Conservation (phyloP, 2,797 vertebrate genomes). For the Microctenopoma lineatum region DNA sequence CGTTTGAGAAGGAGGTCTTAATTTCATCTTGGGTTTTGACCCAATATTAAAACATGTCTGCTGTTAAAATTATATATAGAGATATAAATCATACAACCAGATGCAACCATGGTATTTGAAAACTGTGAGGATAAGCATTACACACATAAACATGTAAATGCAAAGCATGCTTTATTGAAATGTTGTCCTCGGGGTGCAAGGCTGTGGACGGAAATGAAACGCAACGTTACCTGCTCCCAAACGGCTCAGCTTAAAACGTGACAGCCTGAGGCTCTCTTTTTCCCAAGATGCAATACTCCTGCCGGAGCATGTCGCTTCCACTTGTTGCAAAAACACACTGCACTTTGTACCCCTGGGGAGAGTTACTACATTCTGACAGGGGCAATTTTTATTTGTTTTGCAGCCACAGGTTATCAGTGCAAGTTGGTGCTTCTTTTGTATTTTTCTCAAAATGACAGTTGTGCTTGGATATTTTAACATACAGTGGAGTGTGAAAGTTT, state of each 20-base stretch:
- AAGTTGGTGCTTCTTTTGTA: not conserved
- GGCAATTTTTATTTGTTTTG: conserved; percentile 31
- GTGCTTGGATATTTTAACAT: too few relatives aligned
- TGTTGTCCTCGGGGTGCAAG: conserved; percentile 30
- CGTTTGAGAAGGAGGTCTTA: too few relatives aligned
- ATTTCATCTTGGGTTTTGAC: too few relatives aligned
- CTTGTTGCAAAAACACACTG: conserved; percentile 27
- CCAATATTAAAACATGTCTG: too few relatives aligned
- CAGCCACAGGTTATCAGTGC: not conserved
- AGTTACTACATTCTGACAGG: conserved; percentile 5
- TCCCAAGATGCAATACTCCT: conserved; percentile 20
- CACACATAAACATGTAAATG: not conserved
- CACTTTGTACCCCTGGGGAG: not conserved
- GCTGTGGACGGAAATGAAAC: conserved; percentile 11
- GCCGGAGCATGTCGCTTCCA: conserved; percentile 20
- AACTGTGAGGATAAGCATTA: too few relatives aligned
- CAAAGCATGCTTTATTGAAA: conserved; percentile 46
- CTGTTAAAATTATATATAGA: too few relatives aligned
- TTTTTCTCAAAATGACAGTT: not conserved
- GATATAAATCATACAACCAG: too few relatives aligned
- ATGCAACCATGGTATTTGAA: too few relatives aligned
- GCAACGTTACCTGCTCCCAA: conserved; percentile 11
- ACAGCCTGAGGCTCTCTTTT: conserved; percentile 29
- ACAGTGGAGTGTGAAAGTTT: too few relatives aligned
- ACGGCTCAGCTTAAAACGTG: conserved; percentile 38